Base-by-base conservation (phyloP, 2,888 invertebrate genomes). In the Thyatira batis region DNA sequence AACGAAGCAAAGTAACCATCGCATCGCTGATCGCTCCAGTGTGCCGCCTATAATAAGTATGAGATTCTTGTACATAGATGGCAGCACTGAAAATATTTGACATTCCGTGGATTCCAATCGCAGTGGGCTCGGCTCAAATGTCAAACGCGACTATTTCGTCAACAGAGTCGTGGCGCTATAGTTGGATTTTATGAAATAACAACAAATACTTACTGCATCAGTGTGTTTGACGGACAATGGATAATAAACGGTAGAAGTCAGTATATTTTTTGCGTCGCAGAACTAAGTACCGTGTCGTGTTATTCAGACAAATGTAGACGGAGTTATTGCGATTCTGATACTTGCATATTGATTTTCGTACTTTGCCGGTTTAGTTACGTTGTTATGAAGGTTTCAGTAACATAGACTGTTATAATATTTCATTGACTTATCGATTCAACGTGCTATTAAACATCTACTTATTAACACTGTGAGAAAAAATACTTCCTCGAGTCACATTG, bases 41-140 rank as follows among this genome's bases (percentile, higher is more conserved):
- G 78, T 75, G 79, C 84, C 86, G 89, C 89, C 88, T 80, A 78
- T 78, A 61, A 54, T 51, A 45, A 33, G 57, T 70, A 89, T 84
- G 67, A 80, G 76, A 92, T 91, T 90, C 92, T 92, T 82, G 78
- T 82, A 85, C 83, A 86, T 78, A 94, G 94, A 91, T 93, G 94
- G 92, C 93, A 91, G 92, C 92, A 92, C 92, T 93, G 92, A 93
- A 90, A 94, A 94, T 94, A 94, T 93, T 94, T 94, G 92, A 92
- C 93, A 94, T 94, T 93, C 94, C 93, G 74, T 75, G 85, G 92
- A 94, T 94, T 93, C 94, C 94, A 78, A 87, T 84, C 88, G 92
- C 92, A 89, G 93, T 93, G 93, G 94, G 94, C 94, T 93, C 93
- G 94, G 94, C 94, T 93, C 93, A 94, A 94, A 94, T 94, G 94